Conservation (phyloP, 2,797 vertebrate genomes). For the Enteromius fasciolatus region DNA sequence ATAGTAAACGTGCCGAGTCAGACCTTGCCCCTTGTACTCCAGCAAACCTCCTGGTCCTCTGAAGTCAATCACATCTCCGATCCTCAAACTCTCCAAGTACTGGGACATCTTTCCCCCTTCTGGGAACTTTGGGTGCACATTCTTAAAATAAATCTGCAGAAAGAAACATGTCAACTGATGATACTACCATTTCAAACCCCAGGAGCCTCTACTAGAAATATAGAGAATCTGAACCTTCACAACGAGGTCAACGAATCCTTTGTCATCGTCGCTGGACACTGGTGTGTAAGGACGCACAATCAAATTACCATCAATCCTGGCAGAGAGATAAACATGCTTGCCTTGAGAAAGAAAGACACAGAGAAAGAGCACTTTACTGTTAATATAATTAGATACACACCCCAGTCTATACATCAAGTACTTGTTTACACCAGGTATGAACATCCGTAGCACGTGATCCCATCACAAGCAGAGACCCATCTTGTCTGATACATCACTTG, state of each 20-base stretch:
- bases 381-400: not conserved
- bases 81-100: conserved; percentile 72
- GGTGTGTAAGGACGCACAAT: conserved; percentile 79
- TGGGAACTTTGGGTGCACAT: conserved; percentile 76
- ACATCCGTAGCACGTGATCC: not conserved
- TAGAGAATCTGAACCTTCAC: conserved; percentile 70
- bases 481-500: not conserved
- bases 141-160: conserved; percentile 74
- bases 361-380: not conserved
- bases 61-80: conserved; percentile 76
- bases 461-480: not conserved
- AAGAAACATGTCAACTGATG: not conserved
- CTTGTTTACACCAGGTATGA: not conserved
- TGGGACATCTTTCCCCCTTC: conserved; percentile 81
- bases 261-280: conserved; percentile 74
- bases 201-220: not conserved
- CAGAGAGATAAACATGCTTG: conserved; percentile 76
- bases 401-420: not conserved
- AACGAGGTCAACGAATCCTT: conserved; percentile 76
- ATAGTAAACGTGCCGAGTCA: not conserved
- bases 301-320: conserved; percentile 73
- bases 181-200: not conserved
- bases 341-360: conserved; percentile 59
- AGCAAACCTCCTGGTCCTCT: conserved; percentile 77
- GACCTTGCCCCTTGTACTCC: conserved; percentile 74